Conservation (phyloP, 2,113 vertebrate species). For the Ctenodactylus gundi region DNA sequence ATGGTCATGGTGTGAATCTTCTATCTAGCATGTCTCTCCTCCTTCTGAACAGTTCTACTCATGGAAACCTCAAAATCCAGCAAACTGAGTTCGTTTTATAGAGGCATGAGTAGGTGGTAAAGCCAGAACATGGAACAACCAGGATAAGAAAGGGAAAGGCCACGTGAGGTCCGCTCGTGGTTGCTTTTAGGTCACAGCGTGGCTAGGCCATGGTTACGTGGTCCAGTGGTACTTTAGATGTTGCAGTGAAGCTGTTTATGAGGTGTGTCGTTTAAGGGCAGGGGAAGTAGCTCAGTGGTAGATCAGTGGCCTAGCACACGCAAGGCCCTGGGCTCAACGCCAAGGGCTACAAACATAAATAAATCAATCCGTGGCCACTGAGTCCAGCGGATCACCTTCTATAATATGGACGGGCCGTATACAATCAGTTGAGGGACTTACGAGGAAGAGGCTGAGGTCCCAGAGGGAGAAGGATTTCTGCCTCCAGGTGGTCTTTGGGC, state of each 20-base stretch:
- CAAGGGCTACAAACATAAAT: background rate
- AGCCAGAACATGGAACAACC: too few species aligned
- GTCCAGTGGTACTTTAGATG: background rate
- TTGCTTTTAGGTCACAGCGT: background rate
- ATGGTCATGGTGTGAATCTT: too few species aligned
- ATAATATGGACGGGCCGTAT: background rate
- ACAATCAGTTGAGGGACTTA: background rate
- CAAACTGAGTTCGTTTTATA: background rate
- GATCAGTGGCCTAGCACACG: background rate
- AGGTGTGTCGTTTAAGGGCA: background rate
- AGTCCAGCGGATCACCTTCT: background rate
- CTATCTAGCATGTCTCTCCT: background rate
- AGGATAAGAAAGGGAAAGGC: background rate
- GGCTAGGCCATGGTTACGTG: background rate
- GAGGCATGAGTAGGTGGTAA: background rate
- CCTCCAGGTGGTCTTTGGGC: background rate
- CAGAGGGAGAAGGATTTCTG: background rate
- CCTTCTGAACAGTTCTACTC: background rate
- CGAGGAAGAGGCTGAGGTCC: background rate
- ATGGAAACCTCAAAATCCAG: background rate
- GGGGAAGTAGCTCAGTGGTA: background rate
- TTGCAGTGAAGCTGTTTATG: background rate
- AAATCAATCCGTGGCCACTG: background rate
- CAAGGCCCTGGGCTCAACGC: background rate
- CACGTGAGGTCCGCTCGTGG: too few species aligned